These are phyloP conservation scores for Zeugodacus cucurbitae DNA, from an alignment of 1,140 invertebrate genomes.

Conservation along the genomic window DNA sequence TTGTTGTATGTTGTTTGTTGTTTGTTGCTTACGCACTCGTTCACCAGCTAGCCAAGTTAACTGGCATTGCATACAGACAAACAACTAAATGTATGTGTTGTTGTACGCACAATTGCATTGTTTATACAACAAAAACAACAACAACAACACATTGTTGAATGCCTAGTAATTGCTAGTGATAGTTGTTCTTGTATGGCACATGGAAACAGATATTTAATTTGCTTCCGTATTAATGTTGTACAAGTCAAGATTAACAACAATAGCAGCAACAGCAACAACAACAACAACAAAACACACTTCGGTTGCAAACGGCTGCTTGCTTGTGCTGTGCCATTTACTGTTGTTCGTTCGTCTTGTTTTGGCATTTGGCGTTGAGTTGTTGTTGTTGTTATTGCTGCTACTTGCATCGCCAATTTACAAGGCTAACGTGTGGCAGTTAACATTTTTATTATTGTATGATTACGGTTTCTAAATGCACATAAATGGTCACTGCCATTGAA, in stretches of 20 bases:
- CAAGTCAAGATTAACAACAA: conserved; percentile 50
- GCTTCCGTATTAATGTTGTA: conserved; percentile 56
- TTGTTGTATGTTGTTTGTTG: background rate
- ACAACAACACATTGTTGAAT: no score
- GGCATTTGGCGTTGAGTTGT: background rate
- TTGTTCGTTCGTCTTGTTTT: conserved; percentile 44
- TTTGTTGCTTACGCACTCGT: background rate
- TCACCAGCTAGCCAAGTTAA: background rate
- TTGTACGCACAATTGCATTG: background rate
- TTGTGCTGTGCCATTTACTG: background rate
- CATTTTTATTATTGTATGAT: conserved; percentile 46
- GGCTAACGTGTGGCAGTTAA: conserved; percentile 57
- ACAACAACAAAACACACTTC: conserved; percentile 40
- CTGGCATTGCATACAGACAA: background rate
- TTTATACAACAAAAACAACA: background rate
- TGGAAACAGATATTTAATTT: conserved; percentile 37
- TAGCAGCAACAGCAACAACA: background rate
- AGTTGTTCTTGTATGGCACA: conserved; percentile 2
- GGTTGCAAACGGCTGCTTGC: background rate
- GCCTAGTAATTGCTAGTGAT: background rate
- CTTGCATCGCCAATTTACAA: conserved; percentile 52
- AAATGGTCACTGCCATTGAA: conserved; percentile 8
- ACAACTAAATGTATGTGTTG: background rate
- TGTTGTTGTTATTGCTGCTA: background rate
- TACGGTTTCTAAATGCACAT: conserved; percentile 18